Base-by-base conservation (phyloP, 2,888 invertebrate genomes). In the Lepidocyrtoides sp. region DNA sequence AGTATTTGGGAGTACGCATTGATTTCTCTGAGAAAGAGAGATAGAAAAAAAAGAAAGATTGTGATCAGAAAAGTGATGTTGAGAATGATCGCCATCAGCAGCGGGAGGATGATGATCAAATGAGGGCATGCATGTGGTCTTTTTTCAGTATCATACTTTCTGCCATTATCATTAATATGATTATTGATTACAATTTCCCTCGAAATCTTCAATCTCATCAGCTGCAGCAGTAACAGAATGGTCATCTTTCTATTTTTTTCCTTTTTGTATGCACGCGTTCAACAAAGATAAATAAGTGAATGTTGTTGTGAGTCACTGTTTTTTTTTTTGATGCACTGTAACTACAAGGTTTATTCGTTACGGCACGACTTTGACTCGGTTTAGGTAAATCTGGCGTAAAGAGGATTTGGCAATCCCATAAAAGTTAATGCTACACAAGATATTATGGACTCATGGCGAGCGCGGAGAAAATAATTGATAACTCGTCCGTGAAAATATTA, bases 41-140 rank as follows among this genome's bases (percentile, higher is more conserved):
- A 69, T 20, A 69, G 66, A 69, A 8, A 63, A 60, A 26, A 69
- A 7, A n/a, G 20, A 77, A 81, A 54, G 88, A 88, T 88, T 41
- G 75, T 54, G 66, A 88, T 88, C 88, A 26, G 12, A 66, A n/a
- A 36, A 44, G 26, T 75, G 57, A 57, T 48, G 32, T 7, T 23
- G 69, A 60, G 66, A 83, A 20, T 84, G 63, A 48, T 87, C 48
- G 79, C 75, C 60, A 79, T 79, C 85, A 85, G 36, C 44, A 54
- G 26, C 17, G 20, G 20, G 36, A 66, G 32, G n/a, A 54, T 51
- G 69, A 77, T 87, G 86, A 77, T 75, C 88, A 81, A 88, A 88
- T 81, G 66, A 81, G 88, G 88, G 36, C 88, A 88, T 81, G 88
- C 81, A 88, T 88, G 79, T 81, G 88, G 88, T 88, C 87, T 41